phyloP scores from a whole-genome alignment of 2,888 invertebrate genomes.

The Drosophila testacea region DNA sequence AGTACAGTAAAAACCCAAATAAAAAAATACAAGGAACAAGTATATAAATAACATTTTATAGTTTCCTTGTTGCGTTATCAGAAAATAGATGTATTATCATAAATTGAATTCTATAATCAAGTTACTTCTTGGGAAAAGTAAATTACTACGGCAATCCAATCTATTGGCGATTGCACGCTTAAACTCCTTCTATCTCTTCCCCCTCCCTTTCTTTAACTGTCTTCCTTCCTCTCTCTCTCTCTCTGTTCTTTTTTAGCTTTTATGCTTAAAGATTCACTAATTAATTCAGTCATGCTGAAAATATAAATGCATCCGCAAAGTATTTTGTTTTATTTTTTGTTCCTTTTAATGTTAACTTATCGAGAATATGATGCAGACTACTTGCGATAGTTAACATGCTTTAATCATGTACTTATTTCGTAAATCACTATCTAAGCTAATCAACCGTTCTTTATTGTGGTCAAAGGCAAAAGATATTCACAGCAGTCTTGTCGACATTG shows the following conservation, averaged over 20 bases:
- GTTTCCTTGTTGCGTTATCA: slow-evolving; percentile 50
- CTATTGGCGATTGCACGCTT: slow-evolving; percentile 36
- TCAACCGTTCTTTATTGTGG: slow-evolving; percentile 67
- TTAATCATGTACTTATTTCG: slow-evolving; percentile 6
- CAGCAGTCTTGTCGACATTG: slow-evolving; percentile 87
- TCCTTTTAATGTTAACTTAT: slow-evolving; percentile 13
- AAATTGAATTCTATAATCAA: slow-evolving; percentile 1
- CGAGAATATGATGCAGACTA: slow-evolving; percentile 10
- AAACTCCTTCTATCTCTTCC: slow-evolving; percentile 32
- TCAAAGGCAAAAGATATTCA: slow-evolving; percentile 64
- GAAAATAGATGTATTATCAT: slow-evolving; percentile 14
- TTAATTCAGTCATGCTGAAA: slow-evolving; percentile 29
- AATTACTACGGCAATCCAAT: slow-evolving; percentile 6
- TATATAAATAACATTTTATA: slow-evolving; percentile 24
- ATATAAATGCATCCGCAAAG: slow-evolving; percentile 32
- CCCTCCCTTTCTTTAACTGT: slow-evolving; percentile 6
- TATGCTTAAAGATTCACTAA: slow-evolving; percentile 9
- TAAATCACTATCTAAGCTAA: slow-evolving; percentile 9
- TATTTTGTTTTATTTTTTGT: slow-evolving; percentile 9
- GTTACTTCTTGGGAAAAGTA: slow-evolving; percentile 2
- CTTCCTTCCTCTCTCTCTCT: slow-evolving; percentile 37
- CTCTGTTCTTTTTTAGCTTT: slow-evolving; percentile 4
- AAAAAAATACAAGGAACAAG: background rate
- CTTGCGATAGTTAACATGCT: slow-evolving; percentile 17
- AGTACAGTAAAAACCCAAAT: slow-evolving; percentile 39